Evolutionary conservation across 2,797 vertebrate genomes (phyloP), one percentile per base, ranked within the genome.

Genomic region (Gobio occitaniae): DNA sequence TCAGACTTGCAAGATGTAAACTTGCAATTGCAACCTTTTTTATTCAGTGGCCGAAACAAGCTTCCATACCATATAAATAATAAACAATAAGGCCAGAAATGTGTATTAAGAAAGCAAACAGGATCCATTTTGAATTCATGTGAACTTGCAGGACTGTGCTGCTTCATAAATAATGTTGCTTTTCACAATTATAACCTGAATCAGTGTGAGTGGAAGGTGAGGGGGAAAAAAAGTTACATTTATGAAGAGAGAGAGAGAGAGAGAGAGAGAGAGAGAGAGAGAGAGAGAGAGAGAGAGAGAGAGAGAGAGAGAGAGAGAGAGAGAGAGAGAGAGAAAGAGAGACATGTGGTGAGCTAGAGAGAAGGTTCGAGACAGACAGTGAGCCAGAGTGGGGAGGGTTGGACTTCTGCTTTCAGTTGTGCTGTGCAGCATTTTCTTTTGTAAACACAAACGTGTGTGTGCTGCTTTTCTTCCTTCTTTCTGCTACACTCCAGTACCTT

Each of bases 401-500:
- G 76, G 84, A 88, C 70, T 78, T 63, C 70, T 72, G 78, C 74
- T 89, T 88, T 89, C 89, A 89, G 89, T 86, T 78, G 85, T 87
- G 86, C 83, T 79, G 87, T 70, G 84, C 84, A 93, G 93, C 89
- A 78, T 91, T 89, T 89, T 91, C 87, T 87, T 83, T 86, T 88
- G 90, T 91, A 92, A 93, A 93, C 92, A 88, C 48, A 77, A 59
- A 87, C 72, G 77, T 87, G 90, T 92, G 92, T 92, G 89, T 93
- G 92, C 90, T 92, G 87, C 89, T 91, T 87, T 88, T 93, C 90
- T 91, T 80, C 85, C 74, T 69, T 82, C 80, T 65, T 90, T 92
- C 92, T 89, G 92, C 89, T 89, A 94, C 93, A 95, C 93, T 94
- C 89, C 92, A 92, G 90, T 93, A 92, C 90, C 91, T 93, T 91